Evolutionary conservation across 2,113 vertebrate genomes (phyloP).

Genomic region (Gymnogyps californianus): DNA sequence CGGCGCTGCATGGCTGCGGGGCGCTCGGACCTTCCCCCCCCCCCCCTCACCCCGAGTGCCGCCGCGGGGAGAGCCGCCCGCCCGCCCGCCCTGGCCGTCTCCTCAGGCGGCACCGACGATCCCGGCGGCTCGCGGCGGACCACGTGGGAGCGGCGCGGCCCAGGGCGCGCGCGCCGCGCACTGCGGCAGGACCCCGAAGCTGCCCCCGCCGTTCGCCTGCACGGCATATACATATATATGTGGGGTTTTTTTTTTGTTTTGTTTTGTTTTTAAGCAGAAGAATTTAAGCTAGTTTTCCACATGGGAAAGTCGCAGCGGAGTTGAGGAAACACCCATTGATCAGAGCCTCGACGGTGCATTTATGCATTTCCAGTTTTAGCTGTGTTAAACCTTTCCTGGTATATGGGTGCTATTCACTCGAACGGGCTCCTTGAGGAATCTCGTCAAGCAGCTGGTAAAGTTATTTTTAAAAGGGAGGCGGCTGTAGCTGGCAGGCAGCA

Average conservation of each 20-base stretch:
- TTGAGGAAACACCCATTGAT: rapidly evolving
- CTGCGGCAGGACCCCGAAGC: not conserved
- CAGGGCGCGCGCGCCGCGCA: not conserved
- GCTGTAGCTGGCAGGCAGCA: not conserved
- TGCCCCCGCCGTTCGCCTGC: not conserved
- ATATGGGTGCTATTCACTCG: rapidly evolving
- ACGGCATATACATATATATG: no score
- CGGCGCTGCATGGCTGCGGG: slow-evolving; percentile 82
- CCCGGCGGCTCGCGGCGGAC: not conserved
- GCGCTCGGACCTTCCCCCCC: not conserved
- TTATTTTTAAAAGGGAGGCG: not conserved
- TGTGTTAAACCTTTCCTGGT: not conserved
- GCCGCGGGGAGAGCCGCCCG: no score
- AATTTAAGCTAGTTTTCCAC: not conserved
- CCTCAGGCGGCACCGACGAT: not conserved
- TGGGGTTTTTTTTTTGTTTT: no score
- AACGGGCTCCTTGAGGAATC: not conserved
- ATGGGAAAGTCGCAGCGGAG: not conserved
- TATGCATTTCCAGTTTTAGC: not conserved
- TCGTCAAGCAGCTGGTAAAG: not conserved
- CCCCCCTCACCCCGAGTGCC: no score
- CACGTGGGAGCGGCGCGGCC: not conserved
- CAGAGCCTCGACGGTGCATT: not conserved
- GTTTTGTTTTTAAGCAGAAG: no score
- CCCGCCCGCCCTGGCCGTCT: not conserved